A percentile compares a stretch with the other conserved stretches of the same genome.
Conservation (phyloP, 2,113 vertebrate genomes). For the Phainopepla nitens region DNA sequence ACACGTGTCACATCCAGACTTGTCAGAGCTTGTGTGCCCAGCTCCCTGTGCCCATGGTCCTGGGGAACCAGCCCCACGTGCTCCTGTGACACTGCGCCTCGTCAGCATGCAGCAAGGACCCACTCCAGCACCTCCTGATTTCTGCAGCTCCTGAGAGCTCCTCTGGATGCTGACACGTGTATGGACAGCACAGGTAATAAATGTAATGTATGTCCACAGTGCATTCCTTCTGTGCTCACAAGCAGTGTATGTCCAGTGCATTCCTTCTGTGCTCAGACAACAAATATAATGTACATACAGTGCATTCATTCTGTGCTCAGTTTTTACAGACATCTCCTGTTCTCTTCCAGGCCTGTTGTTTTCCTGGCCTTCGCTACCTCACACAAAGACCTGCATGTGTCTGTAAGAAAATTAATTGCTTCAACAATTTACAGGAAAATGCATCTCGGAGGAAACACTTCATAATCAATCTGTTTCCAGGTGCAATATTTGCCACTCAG, state of each 20-base stretch:
- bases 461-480: constrained; percentile 35
- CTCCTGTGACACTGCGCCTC: too few relatives aligned
- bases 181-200: neutral
- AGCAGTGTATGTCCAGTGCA: too few relatives aligned
- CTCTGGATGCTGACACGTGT: neutral
- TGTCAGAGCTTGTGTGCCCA: neutral
- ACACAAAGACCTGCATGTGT: neutral
- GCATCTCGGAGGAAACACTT: constrained; percentile 62
- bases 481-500: constrained; percentile 51
- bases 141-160: neutral
- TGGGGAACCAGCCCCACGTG: neutral
- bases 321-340: neutral
- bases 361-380: neutral
- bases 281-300: neutral
- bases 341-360: neutral
- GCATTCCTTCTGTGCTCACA: too few relatives aligned
- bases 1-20: neutral
- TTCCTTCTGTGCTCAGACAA: too few relatives aligned
- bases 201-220: too few relatives aligned
- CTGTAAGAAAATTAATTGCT: constrained; percentile 67
- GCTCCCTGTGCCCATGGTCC: neutral
- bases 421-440: constrained; percentile 33
- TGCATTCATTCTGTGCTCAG: neutral
- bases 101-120: neutral
- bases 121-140: neutral